Evolutionary conservation across 1,140 invertebrate genomes (phyloP).

Genomic region (Brachionus sp.): DNA sequence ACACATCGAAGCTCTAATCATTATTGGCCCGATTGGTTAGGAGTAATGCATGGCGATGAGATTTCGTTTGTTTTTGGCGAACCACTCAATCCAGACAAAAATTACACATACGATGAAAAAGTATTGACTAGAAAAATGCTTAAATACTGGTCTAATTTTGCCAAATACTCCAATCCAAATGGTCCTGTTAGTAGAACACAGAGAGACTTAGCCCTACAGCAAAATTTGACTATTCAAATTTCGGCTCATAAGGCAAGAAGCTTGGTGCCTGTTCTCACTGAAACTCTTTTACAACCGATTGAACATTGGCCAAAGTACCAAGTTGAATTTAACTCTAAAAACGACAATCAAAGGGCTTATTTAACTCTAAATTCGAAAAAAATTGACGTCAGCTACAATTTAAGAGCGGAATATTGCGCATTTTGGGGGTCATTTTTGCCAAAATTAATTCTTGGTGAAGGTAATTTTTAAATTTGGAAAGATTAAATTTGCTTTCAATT

Average conservation of each 20-base stretch:
- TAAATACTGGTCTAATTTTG: slow-evolving; percentile 82
- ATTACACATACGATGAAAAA: slow-evolving; percentile 71
- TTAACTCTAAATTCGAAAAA: slow-evolving; percentile 30
- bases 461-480: not conserved
- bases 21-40: slow-evolving; percentile 45
- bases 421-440: slow-evolving; percentile 42
- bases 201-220: not conserved
- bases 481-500: not conserved
- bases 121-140: slow-evolving; percentile 76
- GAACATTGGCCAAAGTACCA: slow-evolving; percentile 39
- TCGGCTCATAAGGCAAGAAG: not conserved
- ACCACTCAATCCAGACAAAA: slow-evolving; percentile 71
- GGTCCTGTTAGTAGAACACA: not conserved
- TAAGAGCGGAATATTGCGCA: slow-evolving; percentile 42
- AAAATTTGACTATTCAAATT: not conserved
- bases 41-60: slow-evolving; percentile 61
- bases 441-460: slow-evolving; percentile 42
- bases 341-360: slow-evolving; percentile 15
- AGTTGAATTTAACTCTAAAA: not conserved
- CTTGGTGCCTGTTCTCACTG: not conserved
- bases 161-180: slow-evolving; percentile 62
- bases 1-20: slow-evolving; percentile 65
- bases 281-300: slow-evolving; percentile 3
- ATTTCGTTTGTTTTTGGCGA: slow-evolving; percentile 88
- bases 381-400: slow-evolving; percentile 11